Evolutionary conservation across 2,113 vertebrate species (phyloP).

Genomic region (Azemiops feae): DNA sequence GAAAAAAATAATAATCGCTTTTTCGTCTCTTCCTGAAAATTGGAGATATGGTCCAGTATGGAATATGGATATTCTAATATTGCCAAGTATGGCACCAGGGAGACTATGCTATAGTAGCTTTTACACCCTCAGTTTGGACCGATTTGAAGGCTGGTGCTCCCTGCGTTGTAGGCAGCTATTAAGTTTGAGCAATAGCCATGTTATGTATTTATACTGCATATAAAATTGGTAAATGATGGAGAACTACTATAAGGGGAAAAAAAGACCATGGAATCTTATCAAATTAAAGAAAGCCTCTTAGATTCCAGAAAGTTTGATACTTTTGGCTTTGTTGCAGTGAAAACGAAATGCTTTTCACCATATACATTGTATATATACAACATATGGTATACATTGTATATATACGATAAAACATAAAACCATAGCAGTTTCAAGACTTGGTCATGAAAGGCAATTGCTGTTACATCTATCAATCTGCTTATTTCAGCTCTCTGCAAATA

Average conservation of each 20-base stretch:
- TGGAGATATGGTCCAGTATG: background rate
- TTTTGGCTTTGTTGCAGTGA: background rate
- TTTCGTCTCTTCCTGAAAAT: background rate
- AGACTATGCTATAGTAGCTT: background rate
- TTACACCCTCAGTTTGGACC: background rate
- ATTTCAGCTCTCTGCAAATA: background rate
- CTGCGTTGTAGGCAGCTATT: background rate
- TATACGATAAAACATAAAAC: too few species aligned
- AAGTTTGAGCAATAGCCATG: background rate
- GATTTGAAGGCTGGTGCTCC: background rate
- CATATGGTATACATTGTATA: too few species aligned
- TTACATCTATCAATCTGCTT: background rate
- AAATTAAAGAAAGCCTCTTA: background rate
- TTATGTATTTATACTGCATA: background rate
- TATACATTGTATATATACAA: too few species aligned
- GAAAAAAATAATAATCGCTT: accelerated
- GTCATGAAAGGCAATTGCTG: background rate
- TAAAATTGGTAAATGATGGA: background rate
- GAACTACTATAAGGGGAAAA: background rate
- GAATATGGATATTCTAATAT: background rate
- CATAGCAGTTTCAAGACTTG: background rate
- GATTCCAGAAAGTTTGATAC: background rate
- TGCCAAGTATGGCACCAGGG: too few species aligned
- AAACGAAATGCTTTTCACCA: too few species aligned
- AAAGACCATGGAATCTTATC: background rate